Evolutionary conservation across 2,888 invertebrate species (phyloP).

Genomic region (Entomobrya proxima): DNA sequence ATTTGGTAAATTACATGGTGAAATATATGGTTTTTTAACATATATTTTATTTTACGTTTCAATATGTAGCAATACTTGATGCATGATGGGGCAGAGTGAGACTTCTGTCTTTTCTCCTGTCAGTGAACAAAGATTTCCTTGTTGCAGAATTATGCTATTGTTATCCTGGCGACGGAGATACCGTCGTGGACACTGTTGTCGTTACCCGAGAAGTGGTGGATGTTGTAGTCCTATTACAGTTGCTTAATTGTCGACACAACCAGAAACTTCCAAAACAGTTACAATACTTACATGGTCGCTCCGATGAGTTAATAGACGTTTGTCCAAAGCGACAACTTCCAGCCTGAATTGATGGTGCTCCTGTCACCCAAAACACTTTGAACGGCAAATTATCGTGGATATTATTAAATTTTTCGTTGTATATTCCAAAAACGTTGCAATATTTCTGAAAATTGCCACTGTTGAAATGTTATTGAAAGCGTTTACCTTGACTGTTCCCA

Average conservation of each 20-base stretch:
- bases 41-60: no score
- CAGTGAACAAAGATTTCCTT: no score
- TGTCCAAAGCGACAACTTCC: conserved; percentile 49
- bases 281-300: conserved; percentile 51
- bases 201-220: background rate
- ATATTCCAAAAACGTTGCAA: background rate
- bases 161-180: background rate
- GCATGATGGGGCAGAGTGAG: no score
- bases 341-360: conserved; percentile 9
- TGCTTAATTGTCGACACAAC: conserved; percentile 40
- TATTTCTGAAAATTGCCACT: no score
- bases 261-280: conserved; percentile 57
- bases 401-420: background rate
- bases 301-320: conserved; percentile 25
- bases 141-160: no score
- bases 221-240: conserved; percentile 34
- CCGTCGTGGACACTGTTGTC: background rate
- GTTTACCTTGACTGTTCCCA: conserved; percentile 39
- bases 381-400: background rate
- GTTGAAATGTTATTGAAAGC: no score
- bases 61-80: no score
- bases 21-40: no score
- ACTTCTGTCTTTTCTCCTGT: no score
- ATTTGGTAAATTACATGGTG: no score
- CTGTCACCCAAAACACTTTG: conserved; percentile 27